phyloP scores from a whole-genome alignment of 1,140 invertebrate genomes.

The Marisa cornuarietis region DNA sequence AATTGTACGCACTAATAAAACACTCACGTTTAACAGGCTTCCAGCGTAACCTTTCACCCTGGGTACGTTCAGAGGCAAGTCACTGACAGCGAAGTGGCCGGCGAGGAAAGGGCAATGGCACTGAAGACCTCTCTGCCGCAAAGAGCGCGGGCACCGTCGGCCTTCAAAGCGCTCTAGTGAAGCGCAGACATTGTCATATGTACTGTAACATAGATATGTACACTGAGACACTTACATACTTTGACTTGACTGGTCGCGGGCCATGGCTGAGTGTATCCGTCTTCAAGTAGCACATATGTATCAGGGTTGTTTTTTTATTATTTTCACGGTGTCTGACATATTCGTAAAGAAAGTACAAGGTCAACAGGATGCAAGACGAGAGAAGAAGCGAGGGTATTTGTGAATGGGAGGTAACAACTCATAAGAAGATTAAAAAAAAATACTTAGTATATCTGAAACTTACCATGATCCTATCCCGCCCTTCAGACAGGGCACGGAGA shows the following conservation, averaged over 20 bases:
- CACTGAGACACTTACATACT: not conserved
- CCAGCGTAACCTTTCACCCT: conserved; percentile 46
- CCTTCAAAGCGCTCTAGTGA: conserved; percentile 42
- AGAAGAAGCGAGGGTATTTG: not conserved
- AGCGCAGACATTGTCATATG: conserved; percentile 49
- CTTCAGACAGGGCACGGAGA: conserved; percentile 50
- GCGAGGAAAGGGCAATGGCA: conserved; percentile 49
- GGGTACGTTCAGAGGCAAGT: conserved; percentile 48
- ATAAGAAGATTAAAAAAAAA: not conserved
- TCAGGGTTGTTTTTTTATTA: too few species aligned
- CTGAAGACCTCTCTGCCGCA: conserved; percentile 40
- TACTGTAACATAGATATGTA: conserved; percentile 32
- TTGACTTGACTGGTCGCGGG: not conserved
- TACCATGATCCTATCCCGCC: conserved; percentile 52
- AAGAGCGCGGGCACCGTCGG: conserved; percentile 38
- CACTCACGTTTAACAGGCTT: conserved; percentile 50
- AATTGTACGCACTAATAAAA: not conserved
- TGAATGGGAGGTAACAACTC: not conserved
- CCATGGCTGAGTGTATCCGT: not conserved
- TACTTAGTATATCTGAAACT: conserved; percentile 18
- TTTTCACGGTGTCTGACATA: not conserved
- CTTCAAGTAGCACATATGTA: not conserved
- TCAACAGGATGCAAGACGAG: not conserved
- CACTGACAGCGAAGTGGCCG: conserved; percentile 40
- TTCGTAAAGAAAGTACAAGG: not conserved